A percentile compares a stretch with the other conserved stretches of the same genome.
Evolutionary conservation across 1,140 invertebrate genomes (phyloP).

Genomic region (Pogonognathellus flavescens): DNA sequence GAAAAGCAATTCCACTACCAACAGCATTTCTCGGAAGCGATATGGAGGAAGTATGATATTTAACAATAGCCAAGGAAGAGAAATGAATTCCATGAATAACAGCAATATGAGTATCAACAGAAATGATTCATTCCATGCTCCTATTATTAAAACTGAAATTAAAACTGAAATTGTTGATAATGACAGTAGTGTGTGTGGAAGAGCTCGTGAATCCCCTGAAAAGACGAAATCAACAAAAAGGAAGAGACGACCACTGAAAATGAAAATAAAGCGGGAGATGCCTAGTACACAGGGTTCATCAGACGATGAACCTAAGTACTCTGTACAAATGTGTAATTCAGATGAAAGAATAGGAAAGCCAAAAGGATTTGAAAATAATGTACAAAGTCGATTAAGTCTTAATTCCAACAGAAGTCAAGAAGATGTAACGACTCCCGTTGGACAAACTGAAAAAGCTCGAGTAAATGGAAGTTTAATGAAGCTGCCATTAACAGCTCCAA

Average conservation of each 20-base stretch:
- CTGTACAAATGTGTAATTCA: not conserved
- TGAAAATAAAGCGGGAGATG: not conserved
- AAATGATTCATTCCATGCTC: not conserved
- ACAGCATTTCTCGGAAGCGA: not conserved
- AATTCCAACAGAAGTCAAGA: not conserved
- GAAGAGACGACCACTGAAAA: not conserved
- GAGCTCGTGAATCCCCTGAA: not conserved
- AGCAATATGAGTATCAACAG: not conserved
- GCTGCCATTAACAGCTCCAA: not conserved
- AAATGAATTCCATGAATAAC: not conserved
- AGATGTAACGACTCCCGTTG: not conserved
- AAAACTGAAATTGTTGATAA: not conserved
- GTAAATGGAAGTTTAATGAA: not conserved
- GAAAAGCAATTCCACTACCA: not conserved
- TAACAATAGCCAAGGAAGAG: not conserved
- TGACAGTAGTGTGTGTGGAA: not conserved
- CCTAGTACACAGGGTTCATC: not conserved
- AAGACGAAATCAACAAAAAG: not conserved
- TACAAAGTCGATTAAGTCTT: not conserved
- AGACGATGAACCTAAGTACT: not conserved
- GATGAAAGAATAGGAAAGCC: not conserved
- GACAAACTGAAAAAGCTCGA: not conserved
- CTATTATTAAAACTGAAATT: not conserved
- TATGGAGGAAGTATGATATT: too few relatives aligned
- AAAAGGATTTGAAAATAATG: not conserved